Evolutionary conservation across 2,797 vertebrate species (phyloP), one percentile per base, ranked within the genome.

Genomic region (Todus mexicanus): DNA sequence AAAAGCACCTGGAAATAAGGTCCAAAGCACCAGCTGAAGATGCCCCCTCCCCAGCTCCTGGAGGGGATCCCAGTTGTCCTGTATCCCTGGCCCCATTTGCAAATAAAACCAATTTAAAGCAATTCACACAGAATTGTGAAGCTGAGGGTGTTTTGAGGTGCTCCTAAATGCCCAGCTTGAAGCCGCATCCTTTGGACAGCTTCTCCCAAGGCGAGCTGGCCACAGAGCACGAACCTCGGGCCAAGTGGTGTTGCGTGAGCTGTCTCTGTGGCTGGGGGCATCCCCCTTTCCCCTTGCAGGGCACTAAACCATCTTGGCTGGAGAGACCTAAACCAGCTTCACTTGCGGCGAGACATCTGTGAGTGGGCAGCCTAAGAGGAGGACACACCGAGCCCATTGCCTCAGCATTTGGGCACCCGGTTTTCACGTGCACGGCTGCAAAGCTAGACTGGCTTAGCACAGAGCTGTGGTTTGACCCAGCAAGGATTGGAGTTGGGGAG

Each of bases 211-310:
- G 18, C 18, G 21, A 53, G 29, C 40, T 40, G n/a, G 42, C 6
- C 73, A 20, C 0, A 1, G 45, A 64, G 23, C 33, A 14, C 0
- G 1, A 17, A 23, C 10, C 38, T 23, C 0, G 1, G 48, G 38
- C 43, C 27, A 43, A 53, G 33, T 0, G 31, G 33, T 27, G 47
- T 26, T 11, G 29, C 0, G 1, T 20, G 70, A 60, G 63, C n/a
- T 23, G 11, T 31, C 8, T 7, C 26, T 57, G 54, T 35, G 51
- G 12, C 26, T 15, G 10, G 38, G 19, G 51, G 33, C 47, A 37
- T 37, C 43, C 13, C 31, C 10, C 5, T 26, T 4, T 21, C 12
- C 15, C 20, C 25, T 77, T 10, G 17, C 23, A 61, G 33, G 37
- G 10, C 53, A 47, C 22, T 48, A 65, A 78, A 54, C 17, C 35